A percentile compares a stretch with the other conserved stretches of the same genome.
These are phyloP conservation scores for Crematogaster levior DNA, from an alignment of 2,888 invertebrate genomes.

Conservation along the genomic window DNA sequence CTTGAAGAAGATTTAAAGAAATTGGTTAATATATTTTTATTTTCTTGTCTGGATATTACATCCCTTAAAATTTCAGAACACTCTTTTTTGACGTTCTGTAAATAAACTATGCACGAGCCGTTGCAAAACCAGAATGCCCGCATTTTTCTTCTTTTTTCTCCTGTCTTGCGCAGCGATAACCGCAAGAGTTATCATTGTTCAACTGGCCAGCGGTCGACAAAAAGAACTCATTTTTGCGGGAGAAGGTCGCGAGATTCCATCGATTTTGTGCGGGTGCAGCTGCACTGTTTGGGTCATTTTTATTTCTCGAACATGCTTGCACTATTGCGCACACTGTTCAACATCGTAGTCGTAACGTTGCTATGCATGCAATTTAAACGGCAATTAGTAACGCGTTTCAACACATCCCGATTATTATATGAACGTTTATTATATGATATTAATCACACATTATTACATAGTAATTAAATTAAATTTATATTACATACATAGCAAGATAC, in stretches of 20 bases:
- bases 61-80: not conserved
- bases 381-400: constrained; percentile 45
- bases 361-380: constrained; percentile 35
- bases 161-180: constrained; percentile 27
- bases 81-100: constrained; percentile 10
- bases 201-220: constrained; percentile 18
- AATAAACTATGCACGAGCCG: not conserved
- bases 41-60: not conserved
- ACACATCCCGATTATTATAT: constrained; percentile 39
- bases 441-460: constrained; percentile 47
- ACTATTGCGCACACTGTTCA: not conserved
- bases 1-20: not conserved
- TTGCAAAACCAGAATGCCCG: constrained; percentile 29
- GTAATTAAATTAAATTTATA: constrained; percentile 52
- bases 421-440: constrained; percentile 36
- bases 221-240: constrained; percentile 37
- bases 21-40: not conserved
- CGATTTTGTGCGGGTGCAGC: constrained; percentile 28
- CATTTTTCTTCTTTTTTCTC: constrained; percentile 23
- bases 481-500: constrained; percentile 22
- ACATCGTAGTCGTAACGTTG: not conserved
- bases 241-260: constrained; percentile 39
- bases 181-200: constrained; percentile 56
- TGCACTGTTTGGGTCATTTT: constrained; percentile 9
- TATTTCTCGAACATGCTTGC: constrained; percentile 6